These are phyloP conservation scores for Caracal caracal DNA, from an alignment of 2,113 vertebrate genomes.

Conservation along the genomic window DNA sequence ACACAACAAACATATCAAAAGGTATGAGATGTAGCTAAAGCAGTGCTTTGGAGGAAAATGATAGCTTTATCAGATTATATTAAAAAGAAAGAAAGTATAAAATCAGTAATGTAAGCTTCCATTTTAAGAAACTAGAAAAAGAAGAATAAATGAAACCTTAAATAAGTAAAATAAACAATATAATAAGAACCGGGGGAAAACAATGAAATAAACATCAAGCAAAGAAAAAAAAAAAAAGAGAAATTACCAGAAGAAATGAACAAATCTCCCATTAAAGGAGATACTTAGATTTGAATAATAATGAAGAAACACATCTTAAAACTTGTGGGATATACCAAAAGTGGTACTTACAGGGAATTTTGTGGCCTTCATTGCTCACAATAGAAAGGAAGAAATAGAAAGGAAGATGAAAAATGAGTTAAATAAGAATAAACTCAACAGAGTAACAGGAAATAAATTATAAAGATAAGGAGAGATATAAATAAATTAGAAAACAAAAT, in stretches of 20 bases:
- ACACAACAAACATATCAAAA: background rate
- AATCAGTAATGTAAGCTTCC: background rate
- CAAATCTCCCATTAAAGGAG: background rate
- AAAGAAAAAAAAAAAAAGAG: background rate
- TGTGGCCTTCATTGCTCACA: background rate
- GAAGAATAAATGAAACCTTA: background rate
- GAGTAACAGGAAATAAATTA: slow-evolving; percentile 3
- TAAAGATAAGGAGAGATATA: background rate
- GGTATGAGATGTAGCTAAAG: background rate
- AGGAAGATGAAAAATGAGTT: background rate
- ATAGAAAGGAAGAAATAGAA: background rate
- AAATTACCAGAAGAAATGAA: slow-evolving; percentile 10
- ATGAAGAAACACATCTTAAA: background rate
- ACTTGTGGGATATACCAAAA: background rate
- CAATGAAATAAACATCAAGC: background rate
- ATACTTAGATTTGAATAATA: background rate
- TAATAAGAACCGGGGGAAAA: background rate
- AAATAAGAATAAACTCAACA: background rate
- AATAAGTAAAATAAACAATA: background rate
- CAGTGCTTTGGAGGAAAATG: background rate
- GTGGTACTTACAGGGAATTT: background rate
- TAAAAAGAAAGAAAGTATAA: background rate
- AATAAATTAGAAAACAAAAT: background rate
- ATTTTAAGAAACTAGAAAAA: background rate
- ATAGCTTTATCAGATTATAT: background rate